These are phyloP conservation scores for Ceyx cyanopectus DNA, from an alignment of 2,113 vertebrate species.

Conservation along the genomic window DNA sequence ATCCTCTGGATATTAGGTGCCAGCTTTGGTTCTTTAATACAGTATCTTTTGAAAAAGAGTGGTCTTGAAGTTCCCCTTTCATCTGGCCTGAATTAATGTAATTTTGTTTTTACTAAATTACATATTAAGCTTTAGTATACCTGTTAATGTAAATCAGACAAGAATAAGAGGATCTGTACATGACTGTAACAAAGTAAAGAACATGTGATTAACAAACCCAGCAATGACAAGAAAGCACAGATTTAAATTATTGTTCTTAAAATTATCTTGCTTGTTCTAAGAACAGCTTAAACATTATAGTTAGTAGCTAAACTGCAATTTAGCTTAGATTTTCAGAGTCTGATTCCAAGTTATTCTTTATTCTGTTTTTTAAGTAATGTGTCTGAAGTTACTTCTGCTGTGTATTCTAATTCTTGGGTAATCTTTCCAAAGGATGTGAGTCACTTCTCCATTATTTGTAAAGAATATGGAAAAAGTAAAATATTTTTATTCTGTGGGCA, in stretches of 20 bases:
- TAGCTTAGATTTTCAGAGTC: constrained; percentile 10
- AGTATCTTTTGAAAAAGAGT: background rate
- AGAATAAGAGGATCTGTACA: background rate
- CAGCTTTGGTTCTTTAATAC: background rate
- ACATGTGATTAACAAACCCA: background rate
- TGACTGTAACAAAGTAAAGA: constrained; percentile 1
- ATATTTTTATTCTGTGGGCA: constrained; percentile 47
- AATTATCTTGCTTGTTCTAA: background rate
- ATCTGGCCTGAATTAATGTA: background rate
- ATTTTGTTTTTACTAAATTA: background rate
- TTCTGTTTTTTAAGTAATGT: constrained; percentile 25
- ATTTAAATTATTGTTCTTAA: background rate
- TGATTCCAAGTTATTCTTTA: constrained; percentile 23
- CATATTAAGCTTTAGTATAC: background rate
- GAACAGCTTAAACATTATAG: background rate
- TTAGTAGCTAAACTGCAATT: constrained; percentile 28
- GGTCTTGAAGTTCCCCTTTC: background rate
- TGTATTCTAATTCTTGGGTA: constrained; percentile 7
- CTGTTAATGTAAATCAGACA: background rate
- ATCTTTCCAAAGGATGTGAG: constrained; percentile 64
- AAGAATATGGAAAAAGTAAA: constrained; percentile 31
- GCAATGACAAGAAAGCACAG: background rate
- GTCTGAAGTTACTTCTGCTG: constrained; percentile 13
- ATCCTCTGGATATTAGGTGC: background rate
- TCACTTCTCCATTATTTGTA: constrained; percentile 56